These are phyloP conservation scores for Uromys caudimaculatus DNA, from an alignment of 2,797 vertebrate species.

Conservation along the genomic window DNA sequence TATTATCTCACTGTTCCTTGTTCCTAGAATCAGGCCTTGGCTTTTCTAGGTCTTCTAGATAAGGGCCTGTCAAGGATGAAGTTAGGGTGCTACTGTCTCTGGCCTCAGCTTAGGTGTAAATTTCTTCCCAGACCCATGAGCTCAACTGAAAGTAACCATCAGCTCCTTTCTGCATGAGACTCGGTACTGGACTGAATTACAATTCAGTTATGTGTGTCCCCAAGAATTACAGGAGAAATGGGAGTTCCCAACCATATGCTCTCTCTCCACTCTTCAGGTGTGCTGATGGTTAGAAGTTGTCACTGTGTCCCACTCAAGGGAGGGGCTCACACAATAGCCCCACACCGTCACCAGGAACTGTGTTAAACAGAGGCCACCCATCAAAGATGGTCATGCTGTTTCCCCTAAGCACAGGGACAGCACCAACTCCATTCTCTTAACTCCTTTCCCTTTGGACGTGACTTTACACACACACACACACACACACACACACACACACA, in stretches of 20 bases:
- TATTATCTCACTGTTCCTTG: neutral
- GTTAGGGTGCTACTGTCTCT: neutral
- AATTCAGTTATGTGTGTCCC: neutral
- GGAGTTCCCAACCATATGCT: neutral
- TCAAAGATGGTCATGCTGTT: neutral
- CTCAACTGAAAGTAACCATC: neutral
- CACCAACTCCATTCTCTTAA: constrained; percentile 10
- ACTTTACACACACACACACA: neutral
- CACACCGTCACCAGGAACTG: neutral
- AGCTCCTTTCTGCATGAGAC: neutral
- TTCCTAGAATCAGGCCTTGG: neutral
- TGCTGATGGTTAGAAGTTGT: neutral
- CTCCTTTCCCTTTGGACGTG: neutral
- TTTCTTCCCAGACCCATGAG: neutral
- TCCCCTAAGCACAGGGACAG: neutral
- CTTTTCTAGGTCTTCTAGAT: neutral
- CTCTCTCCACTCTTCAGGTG: neutral
- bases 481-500: no score
- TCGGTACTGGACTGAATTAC: neutral
- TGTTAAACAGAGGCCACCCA: neutral
- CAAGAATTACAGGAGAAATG: neutral
- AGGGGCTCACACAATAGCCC: neutral
- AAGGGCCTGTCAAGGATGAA: neutral
- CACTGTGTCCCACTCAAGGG: neutral
- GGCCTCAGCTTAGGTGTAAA: neutral